A percentile compares a stretch with the other conserved stretches of the same genome.
These are phyloP conservation scores for Chitala chitala DNA, from an alignment of 2,113 vertebrate species.

Conservation along the genomic window DNA sequence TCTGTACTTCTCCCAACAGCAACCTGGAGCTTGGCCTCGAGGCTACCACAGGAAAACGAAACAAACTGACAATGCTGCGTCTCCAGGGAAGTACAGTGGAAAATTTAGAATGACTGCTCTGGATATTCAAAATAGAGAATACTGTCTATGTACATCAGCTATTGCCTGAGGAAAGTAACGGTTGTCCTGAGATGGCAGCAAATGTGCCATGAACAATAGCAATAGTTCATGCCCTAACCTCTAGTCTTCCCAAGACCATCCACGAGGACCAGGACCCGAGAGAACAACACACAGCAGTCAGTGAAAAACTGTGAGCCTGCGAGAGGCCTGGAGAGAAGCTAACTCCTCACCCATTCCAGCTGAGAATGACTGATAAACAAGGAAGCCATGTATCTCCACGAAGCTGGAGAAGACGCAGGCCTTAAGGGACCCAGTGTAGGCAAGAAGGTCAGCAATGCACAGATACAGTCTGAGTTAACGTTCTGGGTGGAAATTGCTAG, in stretches of 20 bases:
- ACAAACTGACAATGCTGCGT: background rate
- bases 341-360: too few relatives aligned
- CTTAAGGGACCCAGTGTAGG: background rate
- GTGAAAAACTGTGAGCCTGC: background rate
- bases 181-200: background rate
- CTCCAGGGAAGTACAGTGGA: background rate
- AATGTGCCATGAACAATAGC: background rate
- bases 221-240: background rate
- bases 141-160: background rate
- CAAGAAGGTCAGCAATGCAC: background rate
- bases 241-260: too few relatives aligned
- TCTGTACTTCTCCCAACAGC: too few relatives aligned
- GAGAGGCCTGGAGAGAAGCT: background rate
- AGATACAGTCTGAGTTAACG: background rate
- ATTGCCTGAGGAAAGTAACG: background rate
- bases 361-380: too few relatives aligned
- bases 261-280: too few relatives aligned
- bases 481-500: background rate
- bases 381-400: too few relatives aligned
- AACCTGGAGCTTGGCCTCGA: background rate
- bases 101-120: constrained; percentile 1
- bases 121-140: background rate
- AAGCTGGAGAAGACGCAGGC: background rate
- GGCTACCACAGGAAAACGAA: background rate
- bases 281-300: background rate